Base-by-base conservation (phyloP, 2,888 invertebrate genomes). In the Orchesellides sinensis region DNA sequence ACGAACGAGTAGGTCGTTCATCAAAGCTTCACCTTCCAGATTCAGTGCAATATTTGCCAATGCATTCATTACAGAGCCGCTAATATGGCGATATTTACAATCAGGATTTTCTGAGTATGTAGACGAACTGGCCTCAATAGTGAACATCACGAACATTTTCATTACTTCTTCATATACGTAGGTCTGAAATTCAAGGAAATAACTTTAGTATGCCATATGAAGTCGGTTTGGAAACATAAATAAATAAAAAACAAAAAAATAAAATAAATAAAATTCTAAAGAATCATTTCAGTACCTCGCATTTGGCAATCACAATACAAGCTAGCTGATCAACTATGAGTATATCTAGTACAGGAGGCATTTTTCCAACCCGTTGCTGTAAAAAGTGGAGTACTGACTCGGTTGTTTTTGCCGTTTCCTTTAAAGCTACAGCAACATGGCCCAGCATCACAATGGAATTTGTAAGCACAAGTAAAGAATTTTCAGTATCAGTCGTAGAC, bases 371-470 rank as follows among this genome's bases (percentile, higher is more conserved):
- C 32, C 92, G 93, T 90, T 99, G 98, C 89, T 98, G 97, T 90
- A 99, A 98, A 90, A 99, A 98, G 90, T 98, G 97, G 49, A 99
- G 91, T 84, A 99, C 97, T 0, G 97, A 97, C 88, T 98, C 96
- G 0, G 97, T 97, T 0, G 98, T 98, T 90, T 96, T 96, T 0
- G 97, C 96, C 0, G 96, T 96, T 88, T 97, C 96, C 89, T 96
- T 96, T 87, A 99, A 91, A 0, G 97, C 96, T 0, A 98, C 97
- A 0, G 99, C 99, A 14, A 99, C 96, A 89, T 98, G 97, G 0
- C 99, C 99, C 90, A 99, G 91, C 93, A 98, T 98, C 70, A 98
- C 95, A 45, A 99, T 98, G 54, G 98, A 98, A 90, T 99, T 99
- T 35, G 96, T 95, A 83, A 98, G 96, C 49, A 99, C 97, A 40